These are phyloP conservation scores for Rhadinocentrus ornatus DNA, from an alignment of 2,797 vertebrate species.

Conservation along the genomic window DNA sequence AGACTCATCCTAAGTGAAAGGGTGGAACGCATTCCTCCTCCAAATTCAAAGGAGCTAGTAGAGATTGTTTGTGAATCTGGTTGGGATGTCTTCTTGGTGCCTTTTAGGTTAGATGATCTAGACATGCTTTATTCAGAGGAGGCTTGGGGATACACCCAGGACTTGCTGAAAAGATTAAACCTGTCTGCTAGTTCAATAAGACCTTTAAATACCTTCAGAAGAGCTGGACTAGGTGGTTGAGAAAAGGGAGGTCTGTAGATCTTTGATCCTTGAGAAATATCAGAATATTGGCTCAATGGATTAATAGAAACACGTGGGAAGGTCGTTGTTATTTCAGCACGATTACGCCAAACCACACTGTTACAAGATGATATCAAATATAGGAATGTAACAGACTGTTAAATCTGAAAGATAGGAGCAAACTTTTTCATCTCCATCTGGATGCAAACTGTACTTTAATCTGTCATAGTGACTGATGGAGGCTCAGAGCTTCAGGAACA, in stretches of 20 bases:
- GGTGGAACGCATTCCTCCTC: not conserved
- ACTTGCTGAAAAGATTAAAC: no score
- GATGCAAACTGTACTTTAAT: not conserved
- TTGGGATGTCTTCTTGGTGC: no score
- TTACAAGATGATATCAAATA: not conserved
- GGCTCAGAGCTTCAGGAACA: not conserved
- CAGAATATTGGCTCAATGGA: not conserved
- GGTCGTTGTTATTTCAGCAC: not conserved
- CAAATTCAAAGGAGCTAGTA: not conserved
- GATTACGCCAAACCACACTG: not conserved
- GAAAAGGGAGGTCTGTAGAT: not conserved
- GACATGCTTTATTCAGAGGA: no score
- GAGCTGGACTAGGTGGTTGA: not conserved
- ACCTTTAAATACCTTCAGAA: no score
- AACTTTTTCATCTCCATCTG: not conserved
- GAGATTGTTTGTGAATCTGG: not conserved
- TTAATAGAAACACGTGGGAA: not conserved
- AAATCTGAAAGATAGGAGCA: not conserved
- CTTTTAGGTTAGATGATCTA: no score
- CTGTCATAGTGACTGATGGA: constrained; percentile 14
- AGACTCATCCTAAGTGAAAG: no score
- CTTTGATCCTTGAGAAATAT: not conserved
- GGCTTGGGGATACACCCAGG: no score
- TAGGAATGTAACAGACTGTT: not conserved
- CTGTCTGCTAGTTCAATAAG: no score